Base-by-base conservation (phyloP, 1,140 invertebrate genomes). In the Meloidogyne chitwoodi region DNA sequence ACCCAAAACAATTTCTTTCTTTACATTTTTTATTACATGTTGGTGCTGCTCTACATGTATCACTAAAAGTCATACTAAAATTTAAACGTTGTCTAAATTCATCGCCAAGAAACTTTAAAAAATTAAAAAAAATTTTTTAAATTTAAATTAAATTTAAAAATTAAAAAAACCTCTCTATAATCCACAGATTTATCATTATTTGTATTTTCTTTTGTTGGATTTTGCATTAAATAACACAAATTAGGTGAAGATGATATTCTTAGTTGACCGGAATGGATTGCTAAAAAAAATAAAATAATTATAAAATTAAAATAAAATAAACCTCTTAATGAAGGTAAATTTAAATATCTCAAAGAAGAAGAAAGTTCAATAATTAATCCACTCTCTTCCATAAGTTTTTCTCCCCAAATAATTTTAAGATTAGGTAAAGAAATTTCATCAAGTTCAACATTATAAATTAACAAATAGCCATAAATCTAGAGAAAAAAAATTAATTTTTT, bases 401-500 rank as follows among this genome's bases (percentile, higher is more conserved):
- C 82, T 22, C 80, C 80, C 81, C 81, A 81, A 61, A 81, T 81
- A 38, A 81, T 75, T 48, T 68, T 71, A 14, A 81, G 65, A 16
- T 68, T 74, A 16, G 80, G 81, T 19, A 81, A 65, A 24, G 69
- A 24, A 63, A 81, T 29, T 31, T 71, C 34, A 16, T 38, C 22
- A 16, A 83, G 16, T 10, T 67, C 26, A 16, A 81, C 81, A 67
- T 80, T 80, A 71, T 79, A 81, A 19, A 81, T 74, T 0, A 83
- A 31, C 27, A 81, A 26, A 68, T 81, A 81, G 64, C 80, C 80
- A 27, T 71, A 82, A 65, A 81, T 79, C 81, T 81, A 26, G 24
- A 80, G 70, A 34, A 24, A 29, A 41, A 44, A 19, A 29, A 31
- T 31, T 2, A 64, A 29, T n/a, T 70, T 10, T 19, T 44, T 44